Evolutionary conservation across 2,113 vertebrate species (phyloP).

Genomic region (Onychostoma macrolepis): DNA sequence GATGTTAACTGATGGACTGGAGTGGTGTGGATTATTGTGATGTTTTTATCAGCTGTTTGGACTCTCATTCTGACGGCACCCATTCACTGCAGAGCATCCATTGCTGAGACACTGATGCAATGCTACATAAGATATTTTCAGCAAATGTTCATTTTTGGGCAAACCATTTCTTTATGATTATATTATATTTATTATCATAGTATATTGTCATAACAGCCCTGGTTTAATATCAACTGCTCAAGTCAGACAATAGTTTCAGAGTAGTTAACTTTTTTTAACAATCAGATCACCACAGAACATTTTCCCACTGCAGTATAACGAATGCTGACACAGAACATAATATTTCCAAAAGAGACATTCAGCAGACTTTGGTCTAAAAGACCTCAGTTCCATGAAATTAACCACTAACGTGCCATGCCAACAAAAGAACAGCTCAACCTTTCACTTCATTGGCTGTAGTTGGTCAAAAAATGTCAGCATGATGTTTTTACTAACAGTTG

Average conservation of each 20-base stretch:
- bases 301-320: constrained; percentile 41
- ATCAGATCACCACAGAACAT: constrained; percentile 41
- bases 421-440: constrained; percentile 67
- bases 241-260: constrained; percentile 33
- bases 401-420: constrained; percentile 59
- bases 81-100: background rate
- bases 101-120: background rate
- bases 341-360: constrained; percentile 66
- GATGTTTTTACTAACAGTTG: constrained; percentile 61
- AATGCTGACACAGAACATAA: constrained; percentile 63
- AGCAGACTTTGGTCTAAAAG: constrained; percentile 56
- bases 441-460: constrained; percentile 66
- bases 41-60: too few relatives aligned
- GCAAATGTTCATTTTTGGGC: too few relatives aligned
- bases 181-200: background rate
- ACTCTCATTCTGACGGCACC: background rate
- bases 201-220: background rate
- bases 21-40: too few relatives aligned
- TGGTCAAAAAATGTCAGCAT: constrained; percentile 64
- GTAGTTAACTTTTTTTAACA: constrained; percentile 6
- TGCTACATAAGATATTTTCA: background rate
- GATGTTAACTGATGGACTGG: background rate
- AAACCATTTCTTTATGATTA: too few relatives aligned
- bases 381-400: constrained; percentile 62
- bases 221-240: background rate